These are phyloP conservation scores for Barbus barbus DNA, from an alignment of 2,113 vertebrate species.

Conservation along the genomic window DNA sequence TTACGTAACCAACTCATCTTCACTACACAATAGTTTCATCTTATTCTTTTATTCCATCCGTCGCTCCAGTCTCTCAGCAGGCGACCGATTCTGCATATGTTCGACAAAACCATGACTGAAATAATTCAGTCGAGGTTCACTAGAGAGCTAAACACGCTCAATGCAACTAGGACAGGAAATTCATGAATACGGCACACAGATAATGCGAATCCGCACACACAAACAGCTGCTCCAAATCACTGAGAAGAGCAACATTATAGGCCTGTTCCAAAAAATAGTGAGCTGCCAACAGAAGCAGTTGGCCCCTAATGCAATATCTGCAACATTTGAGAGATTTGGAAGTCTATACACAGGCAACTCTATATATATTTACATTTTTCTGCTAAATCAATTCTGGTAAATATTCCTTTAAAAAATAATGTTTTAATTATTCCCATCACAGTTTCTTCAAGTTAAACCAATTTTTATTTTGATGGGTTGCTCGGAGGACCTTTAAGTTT, in stretches of 20 bases:
- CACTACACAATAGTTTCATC: constrained; percentile 2
- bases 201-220: background rate
- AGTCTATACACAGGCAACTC: background rate
- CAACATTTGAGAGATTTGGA: background rate
- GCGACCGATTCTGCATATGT: background rate
- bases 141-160: background rate
- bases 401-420: background rate
- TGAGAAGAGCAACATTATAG: background rate
- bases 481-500: background rate
- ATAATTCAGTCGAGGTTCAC: constrained; percentile 9
- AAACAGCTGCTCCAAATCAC: constrained; percentile 23
- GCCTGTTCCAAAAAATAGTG: background rate
- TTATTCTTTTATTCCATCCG: background rate
- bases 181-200: constrained; percentile 11
- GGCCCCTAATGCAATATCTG: background rate
- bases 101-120: background rate
- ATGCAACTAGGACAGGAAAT: constrained; percentile 23
- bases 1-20: constrained; percentile 50
- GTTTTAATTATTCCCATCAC: background rate
- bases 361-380: no score
- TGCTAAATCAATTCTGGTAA: no score
- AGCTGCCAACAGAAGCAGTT: background rate
- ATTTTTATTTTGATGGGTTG: no score
- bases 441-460: background rate
- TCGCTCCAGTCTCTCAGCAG: background rate